Evolutionary conservation across 2,797 vertebrate species (phyloP).

Genomic region (Hapalemur alaotrensis): DNA sequence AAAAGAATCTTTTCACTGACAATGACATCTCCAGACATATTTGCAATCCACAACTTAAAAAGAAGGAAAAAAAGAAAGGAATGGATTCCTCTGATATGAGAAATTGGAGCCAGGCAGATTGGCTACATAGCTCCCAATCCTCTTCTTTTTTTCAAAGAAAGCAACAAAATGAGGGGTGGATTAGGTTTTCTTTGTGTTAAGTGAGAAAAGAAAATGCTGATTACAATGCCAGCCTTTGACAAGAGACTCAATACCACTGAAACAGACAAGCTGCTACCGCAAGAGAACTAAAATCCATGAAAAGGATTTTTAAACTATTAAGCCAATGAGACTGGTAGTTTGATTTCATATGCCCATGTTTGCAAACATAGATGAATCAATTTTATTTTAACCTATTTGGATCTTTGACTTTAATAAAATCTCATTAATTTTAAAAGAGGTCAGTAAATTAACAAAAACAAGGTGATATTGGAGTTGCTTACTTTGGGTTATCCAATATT

Average conservation of each 20-base stretch:
- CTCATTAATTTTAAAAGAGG: slow-evolving; percentile 57
- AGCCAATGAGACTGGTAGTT: neutral
- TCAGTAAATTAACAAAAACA: slow-evolving; percentile 47
- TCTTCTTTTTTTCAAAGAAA: slow-evolving; percentile 70
- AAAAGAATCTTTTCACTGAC: slow-evolving; percentile 73
- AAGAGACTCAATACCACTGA: neutral
- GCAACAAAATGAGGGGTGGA: slow-evolving; percentile 38
- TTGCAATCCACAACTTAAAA: slow-evolving; percentile 73
- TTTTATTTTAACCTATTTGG: slow-evolving; percentile 34
- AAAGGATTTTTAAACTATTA: slow-evolving; percentile 43
- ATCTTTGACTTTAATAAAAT: slow-evolving; percentile 51
- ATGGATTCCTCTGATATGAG: slow-evolving; percentile 63
- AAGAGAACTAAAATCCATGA: neutral
- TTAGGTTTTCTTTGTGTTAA: slow-evolving; percentile 46
- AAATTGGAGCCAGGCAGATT: slow-evolving; percentile 71
- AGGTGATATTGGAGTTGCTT: neutral
- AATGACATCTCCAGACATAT: slow-evolving; percentile 76
- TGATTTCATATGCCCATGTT: neutral
- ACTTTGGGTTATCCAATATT: neutral
- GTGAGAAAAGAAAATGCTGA: neutral
- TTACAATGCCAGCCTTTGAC: slow-evolving; percentile 43
- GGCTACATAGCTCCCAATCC: slow-evolving; percentile 63
- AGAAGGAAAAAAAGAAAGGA: slow-evolving; percentile 38
- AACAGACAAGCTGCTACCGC: neutral
- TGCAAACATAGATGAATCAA: neutral